Percentiles rank a stretch among this genome's conserved stretches.
phyloP scores from a whole-genome alignment of 2,888 invertebrate species.

The Ophioninae sp. region DNA sequence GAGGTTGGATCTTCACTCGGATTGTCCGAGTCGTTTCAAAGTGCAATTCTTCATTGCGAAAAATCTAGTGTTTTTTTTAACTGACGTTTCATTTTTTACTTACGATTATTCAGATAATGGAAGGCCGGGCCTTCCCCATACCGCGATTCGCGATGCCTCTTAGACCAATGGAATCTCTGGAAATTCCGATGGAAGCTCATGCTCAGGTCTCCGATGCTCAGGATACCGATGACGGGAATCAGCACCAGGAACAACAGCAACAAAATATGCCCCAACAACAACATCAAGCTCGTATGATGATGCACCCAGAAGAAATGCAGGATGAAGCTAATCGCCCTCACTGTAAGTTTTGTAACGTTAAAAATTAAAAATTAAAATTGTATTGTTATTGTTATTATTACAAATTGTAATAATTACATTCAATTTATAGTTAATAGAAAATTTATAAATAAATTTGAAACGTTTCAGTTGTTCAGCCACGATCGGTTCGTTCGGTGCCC shows the following conservation, averaged over 20 bases:
- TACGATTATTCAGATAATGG: slow-evolving; percentile 68
- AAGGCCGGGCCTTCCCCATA: slow-evolving; percentile 75
- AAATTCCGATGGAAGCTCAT: slow-evolving; percentile 75
- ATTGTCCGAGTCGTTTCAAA: too few relatives aligned
- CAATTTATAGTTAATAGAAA: not conserved
- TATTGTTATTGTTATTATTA: not conserved
- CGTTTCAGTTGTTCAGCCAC: slow-evolving; percentile 90
- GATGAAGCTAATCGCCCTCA: slow-evolving; percentile 87
- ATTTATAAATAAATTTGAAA: slow-evolving; percentile 50
- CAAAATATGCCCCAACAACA: slow-evolving; percentile 76
- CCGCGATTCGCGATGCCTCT: slow-evolving; percentile 72
- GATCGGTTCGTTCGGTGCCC: slow-evolving; percentile 86
- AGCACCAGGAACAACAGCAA: slow-evolving; percentile 78
- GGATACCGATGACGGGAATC: slow-evolving; percentile 71
- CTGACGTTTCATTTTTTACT: slow-evolving; percentile 47
- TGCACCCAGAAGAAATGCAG: slow-evolving; percentile 81
- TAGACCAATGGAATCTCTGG: slow-evolving; percentile 74
- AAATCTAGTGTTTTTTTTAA: not conserved
- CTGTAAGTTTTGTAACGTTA: slow-evolving; percentile 84
- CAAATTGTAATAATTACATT: not conserved
- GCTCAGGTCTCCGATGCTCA: slow-evolving; percentile 75
- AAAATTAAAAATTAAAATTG: not conserved
- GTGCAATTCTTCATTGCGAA: too few relatives aligned
- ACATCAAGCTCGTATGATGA: slow-evolving; percentile 77
- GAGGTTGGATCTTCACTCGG: slow-evolving; percentile 67